Evolutionary conservation across 30 jellyfish, hydroid and myxozoan genomes (phyloP), one percentile per base, ranked within the genome.

Genomic region (Aurelia coerulea): DNA sequence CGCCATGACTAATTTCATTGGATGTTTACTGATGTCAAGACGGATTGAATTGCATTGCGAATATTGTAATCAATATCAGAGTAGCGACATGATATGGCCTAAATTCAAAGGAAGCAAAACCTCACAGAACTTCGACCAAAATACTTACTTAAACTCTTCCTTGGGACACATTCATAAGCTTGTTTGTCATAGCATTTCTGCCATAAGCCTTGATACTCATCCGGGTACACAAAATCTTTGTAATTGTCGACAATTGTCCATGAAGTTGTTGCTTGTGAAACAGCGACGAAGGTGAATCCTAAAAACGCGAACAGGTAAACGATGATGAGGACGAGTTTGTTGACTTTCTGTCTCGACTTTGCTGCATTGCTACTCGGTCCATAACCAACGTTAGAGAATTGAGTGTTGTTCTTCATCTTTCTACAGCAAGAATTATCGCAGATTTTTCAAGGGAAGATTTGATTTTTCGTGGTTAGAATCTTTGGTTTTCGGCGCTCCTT

Each of bases 161-260:
- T 89, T 54, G 81, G 83, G 69, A 19, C 15, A 52, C 97, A 89
- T 54, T 79, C 90, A 29, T 80, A 74, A 52, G 60, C 82, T 65
- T 69, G 88, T 32, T 80, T 72, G 54, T 80, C 92, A 42, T 4
- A 73, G 75, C 97, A 89, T 56, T 37, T 35, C 75, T 80, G 87
- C 97, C 97, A 89, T 39, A 89, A 76, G 18, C 97, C 97, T 42
- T 75, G 89, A 33, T 89, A 80, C 59, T 89, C 97, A 50, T 89
- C 97, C 3, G 90, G 90, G 51, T 76, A 74, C 19, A 89, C 88
- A 73, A 62, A 68, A 46, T 89, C 90, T 54, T 80, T 89, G 73
- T 67, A 79, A 54, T 89, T 64, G 87, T 89, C 97, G 18, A 65
- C 82, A 76, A 89, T 74, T 11, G 90, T 79, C 97, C 97, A 89